Base-by-base conservation (phyloP, 2,113 vertebrate genomes). In the Ctenodactylus gundi region DNA sequence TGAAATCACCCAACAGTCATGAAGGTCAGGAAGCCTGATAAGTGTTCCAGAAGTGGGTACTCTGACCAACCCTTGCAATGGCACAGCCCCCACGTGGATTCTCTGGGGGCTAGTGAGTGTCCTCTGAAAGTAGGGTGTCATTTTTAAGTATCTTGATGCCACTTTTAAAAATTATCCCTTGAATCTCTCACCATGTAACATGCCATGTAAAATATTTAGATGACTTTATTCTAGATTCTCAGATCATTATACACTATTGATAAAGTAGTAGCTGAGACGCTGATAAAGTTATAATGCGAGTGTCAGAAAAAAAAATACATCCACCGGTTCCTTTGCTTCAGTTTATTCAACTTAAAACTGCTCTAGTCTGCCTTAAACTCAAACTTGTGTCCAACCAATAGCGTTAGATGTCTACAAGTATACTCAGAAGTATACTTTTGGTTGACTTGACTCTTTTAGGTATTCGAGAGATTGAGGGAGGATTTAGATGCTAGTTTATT, bases 161-260 rank as follows among this genome's bases (percentile, higher is more conserved):
- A 65, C 23, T 15, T 21, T 86, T 67, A n/a, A n/a, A n/a, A n/a
- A n/a, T 92, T 41, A 77, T 81, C 91, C 31, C 36, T 21, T 21
- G 78, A 75, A 84, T 4, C 10, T 85, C 9, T 81, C 39, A 70
- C 3, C 13, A 31, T 25, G 10, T 68, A 75, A 6, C 62, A 84
- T 76, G 80, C n/a, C 12, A 70, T 55, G 41, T 64, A 67, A 91
- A 88, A 85, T 18, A 81, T 81, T 76, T 85, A 36, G 49, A 60
- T 82, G 58, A 94, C 81, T 95, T 51, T 82, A 65, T 57, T 76
- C 2, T 72, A 65, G 39, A 92, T 92, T 90, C 81, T 49, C 84
- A 57, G 4, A n/a, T 60, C 46, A 39, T 58, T 90, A 21, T 67
- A 67, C 86, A 76, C 44, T 67, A 68, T 46, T 49, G 31, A 55